These are phyloP conservation scores for Pheosia gnoma DNA, from an alignment of 2,888 invertebrate species.

Conservation along the genomic window DNA sequence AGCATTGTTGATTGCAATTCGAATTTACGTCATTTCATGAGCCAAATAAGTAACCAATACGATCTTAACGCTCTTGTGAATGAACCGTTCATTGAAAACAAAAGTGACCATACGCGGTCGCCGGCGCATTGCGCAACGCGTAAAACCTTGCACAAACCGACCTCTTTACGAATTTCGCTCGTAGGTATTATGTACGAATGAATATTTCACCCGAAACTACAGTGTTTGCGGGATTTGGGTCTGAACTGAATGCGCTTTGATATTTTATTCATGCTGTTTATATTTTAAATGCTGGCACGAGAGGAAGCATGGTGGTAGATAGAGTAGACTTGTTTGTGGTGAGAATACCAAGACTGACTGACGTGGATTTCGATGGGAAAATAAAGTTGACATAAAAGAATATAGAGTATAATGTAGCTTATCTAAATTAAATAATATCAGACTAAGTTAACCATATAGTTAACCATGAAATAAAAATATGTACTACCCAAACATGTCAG, in stretches of 20 bases:
- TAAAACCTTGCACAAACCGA: conserved; percentile 39
- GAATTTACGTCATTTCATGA: not conserved
- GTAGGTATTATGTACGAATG: conserved; percentile 16
- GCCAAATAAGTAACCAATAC: conserved; percentile 4
- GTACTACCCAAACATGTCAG: not conserved
- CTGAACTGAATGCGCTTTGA: conserved; percentile 2
- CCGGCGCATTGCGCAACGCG: conserved; percentile 40
- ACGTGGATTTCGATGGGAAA: not conserved
- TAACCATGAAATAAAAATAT: not conserved
- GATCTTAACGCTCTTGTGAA: conserved; percentile 34
- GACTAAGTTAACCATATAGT: not conserved
- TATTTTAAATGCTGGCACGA: not conserved
- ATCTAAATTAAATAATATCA: too few relatives aligned
- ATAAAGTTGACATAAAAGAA: not conserved
- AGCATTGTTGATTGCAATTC: not conserved
- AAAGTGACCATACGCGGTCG: conserved; percentile 42
- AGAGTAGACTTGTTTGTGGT: conserved; percentile 5
- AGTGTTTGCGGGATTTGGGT: conserved; percentile 7
- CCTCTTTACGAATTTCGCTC: conserved; percentile 39
- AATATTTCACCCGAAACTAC: conserved; percentile 14
- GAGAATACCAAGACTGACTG: not conserved
- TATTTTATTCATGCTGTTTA: conserved; percentile 6
- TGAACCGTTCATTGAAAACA: conserved; percentile 51
- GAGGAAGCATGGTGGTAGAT: not conserved
- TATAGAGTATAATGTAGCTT: too few relatives aligned